Evolutionary conservation across 2,113 vertebrate species (phyloP).

Genomic region (Leptodactylus fuscus): DNA sequence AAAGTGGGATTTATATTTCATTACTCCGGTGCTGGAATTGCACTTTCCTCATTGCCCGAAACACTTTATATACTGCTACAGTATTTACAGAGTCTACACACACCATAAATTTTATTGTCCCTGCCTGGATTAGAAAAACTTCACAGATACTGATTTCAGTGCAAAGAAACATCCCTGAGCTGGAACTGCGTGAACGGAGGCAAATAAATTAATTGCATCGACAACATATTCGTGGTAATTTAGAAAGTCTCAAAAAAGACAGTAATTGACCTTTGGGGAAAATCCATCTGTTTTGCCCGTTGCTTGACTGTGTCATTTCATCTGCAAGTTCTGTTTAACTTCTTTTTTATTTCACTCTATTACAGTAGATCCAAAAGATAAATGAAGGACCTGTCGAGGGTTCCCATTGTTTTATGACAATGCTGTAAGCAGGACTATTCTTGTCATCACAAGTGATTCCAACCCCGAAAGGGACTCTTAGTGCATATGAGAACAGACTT

Average conservation of each 20-base stretch:
- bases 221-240: not conserved
- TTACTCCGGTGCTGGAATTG: not conserved
- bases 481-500: too few species aligned
- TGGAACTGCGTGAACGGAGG: not conserved
- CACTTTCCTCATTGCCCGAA: not conserved
- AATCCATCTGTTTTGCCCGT: not conserved
- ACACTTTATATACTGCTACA: not conserved
- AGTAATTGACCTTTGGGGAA: not conserved
- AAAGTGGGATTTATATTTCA: constrained; percentile 14
- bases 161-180: not conserved
- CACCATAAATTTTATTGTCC: not conserved
- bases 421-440: too few species aligned
- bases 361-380: not conserved
- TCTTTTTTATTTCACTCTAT: not conserved
- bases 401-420: too few species aligned
- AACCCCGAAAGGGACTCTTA: too few species aligned
- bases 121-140: not conserved
- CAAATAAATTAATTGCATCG: not conserved
- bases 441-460: too few species aligned
- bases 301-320: not conserved
- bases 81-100: not conserved
- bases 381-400: too few species aligned
- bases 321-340: not conserved
- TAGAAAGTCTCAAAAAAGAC: not conserved
- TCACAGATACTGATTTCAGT: not conserved